Conservation (phyloP, 1,140 invertebrate genomes). For the Coenobita brevimanus region DNA sequence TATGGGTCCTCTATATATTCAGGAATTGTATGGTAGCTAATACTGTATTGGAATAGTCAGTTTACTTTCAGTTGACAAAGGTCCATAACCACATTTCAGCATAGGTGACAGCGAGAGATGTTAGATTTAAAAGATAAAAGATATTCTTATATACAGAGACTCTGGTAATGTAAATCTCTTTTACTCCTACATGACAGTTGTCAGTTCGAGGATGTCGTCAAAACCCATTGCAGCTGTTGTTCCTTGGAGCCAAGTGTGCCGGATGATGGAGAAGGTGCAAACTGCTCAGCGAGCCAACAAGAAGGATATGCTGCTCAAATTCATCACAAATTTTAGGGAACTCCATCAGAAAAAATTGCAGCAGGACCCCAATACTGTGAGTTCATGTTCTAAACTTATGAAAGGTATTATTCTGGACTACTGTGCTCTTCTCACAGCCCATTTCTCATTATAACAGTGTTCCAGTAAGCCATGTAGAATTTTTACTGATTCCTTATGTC, state of each 20-base stretch:
- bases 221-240: conserved; percentile 8
- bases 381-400: neutral
- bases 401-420: neutral
- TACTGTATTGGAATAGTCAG: too few relatives aligned
- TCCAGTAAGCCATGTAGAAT: too few relatives aligned
- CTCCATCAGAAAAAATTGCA: conserved; percentile 38
- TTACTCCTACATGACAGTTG: neutral
- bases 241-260: conserved; percentile 49
- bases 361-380: conserved; percentile 33
- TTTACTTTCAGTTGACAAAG: too few relatives aligned
- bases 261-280: conserved; percentile 53
- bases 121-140: too few relatives aligned
- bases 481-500: too few relatives aligned
- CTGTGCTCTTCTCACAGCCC: neutral
- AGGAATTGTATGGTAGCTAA: too few relatives aligned
- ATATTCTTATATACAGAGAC: neutral
- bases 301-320: conserved; percentile 42
- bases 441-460: neutral
- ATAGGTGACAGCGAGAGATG: too few relatives aligned
- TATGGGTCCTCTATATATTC: too few relatives aligned
- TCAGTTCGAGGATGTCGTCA: neutral
- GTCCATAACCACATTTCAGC: too few relatives aligned
- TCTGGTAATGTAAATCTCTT: neutral
- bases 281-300: conserved; percentile 4
- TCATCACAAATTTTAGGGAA: conserved; percentile 41